Base-by-base conservation (phyloP, 2,797 vertebrate genomes). In the Bradypodion ventrale region DNA sequence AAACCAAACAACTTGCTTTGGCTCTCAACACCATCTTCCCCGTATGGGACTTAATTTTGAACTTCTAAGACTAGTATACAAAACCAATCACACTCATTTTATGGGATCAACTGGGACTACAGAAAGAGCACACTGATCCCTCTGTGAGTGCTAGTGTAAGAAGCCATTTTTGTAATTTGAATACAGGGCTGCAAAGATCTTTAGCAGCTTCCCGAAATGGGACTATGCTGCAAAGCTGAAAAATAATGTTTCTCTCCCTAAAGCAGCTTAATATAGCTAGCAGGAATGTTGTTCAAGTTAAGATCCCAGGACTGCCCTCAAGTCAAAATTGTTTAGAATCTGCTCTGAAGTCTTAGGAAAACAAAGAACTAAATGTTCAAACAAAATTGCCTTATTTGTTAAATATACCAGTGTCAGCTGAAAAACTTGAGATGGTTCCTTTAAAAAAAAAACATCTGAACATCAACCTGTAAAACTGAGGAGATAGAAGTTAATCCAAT, bases 1-100 rank as follows among this genome's bases (percentile, higher is more conserved):
- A 70, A 83, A 85, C 81, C 86, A 66, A 78, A 62, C 80, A 88
- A 46, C 89, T 90, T 83, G 74, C 79, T 84, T 84, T 87, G 90
- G 82, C 88, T 90, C 83, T 70, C 13, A 78, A 60, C 7, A 25
- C 46, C 69, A 25, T 4, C 52, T 10, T 72, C 86, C 52, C 49
- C 59, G 37, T 4, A 79, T 65, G 82, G 86, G 90, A 75, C 29
- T 56, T 12, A 1, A 56, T 85, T 90, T 85, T 93, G 86, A 89
- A 91, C 75, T 68, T 75, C 46, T 72, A 87, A 87, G 81, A 65
- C 78, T 82, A 1, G 32, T 25, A 74, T 74, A 83, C 42, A 83
- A 86, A 0, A 59, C 85, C 78, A 87, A 44, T 83, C 84, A 87
- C 59, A 72, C 60, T 78, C 86, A 83, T 75, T 83, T 88, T 79